A percentile compares a stretch with the other conserved stretches of the same genome.
Conservation (phyloP, 2,113 vertebrate genomes). For the Orientallactaga bullata region DNA sequence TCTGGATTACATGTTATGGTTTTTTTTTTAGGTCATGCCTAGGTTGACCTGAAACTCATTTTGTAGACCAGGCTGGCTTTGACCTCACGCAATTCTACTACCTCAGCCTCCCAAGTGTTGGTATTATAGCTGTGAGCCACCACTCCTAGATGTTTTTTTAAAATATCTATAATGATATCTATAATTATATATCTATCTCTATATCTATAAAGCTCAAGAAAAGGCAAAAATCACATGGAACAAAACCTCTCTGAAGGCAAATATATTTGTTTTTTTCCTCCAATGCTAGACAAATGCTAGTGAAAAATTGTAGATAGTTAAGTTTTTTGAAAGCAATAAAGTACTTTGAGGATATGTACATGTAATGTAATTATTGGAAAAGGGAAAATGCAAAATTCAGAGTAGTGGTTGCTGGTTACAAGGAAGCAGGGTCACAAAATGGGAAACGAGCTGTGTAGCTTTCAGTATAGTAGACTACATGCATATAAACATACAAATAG, state of each 20-base stretch:
- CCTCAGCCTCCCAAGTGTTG: too few relatives aligned
- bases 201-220: conserved; percentile 3
- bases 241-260: background rate
- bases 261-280: background rate
- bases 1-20: background rate
- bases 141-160: too few relatives aligned
- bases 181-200: too few relatives aligned
- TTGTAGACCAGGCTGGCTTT: too few relatives aligned
- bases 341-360: background rate
- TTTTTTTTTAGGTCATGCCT: too few relatives aligned
- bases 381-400: background rate
- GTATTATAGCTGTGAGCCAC: too few relatives aligned
- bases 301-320: background rate
- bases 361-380: background rate
- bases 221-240: background rate
- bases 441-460: background rate
- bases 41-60: too few relatives aligned
- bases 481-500: too few relatives aligned
- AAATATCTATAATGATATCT: too few relatives aligned
- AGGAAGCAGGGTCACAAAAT: background rate
- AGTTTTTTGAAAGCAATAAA: background rate
- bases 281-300: background rate
- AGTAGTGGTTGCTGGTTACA: background rate
- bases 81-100: too few relatives aligned
- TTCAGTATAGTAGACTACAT: background rate